Percentiles rank a stretch among this genome's conserved stretches.
Conservation (phyloP, 2,113 vertebrate genomes). For the Hucho hucho region DNA sequence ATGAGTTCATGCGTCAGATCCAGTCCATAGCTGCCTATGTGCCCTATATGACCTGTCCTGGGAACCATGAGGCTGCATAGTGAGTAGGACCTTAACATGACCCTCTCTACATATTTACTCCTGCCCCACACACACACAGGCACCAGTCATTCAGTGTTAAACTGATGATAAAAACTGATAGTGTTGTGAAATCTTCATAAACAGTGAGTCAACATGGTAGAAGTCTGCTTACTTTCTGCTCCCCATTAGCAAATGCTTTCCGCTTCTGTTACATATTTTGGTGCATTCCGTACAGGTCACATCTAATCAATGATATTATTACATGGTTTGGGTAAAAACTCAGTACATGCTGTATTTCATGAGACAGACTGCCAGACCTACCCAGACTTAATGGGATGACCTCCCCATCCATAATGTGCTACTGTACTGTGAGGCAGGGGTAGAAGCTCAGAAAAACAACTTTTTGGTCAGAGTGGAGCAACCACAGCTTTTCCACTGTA, state of each 20-base stretch:
- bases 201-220: constrained; percentile 26
- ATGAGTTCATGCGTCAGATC: constrained; percentile 85
- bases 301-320: constrained; percentile 25
- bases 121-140: neutral
- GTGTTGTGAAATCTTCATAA: constrained; percentile 11
- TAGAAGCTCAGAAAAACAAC: constrained; percentile 16
- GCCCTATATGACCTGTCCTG: constrained; percentile 88
- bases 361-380: constrained; percentile 22
- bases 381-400: constrained; percentile 7
- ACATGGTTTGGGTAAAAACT: constrained; percentile 34
- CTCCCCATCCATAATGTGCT: constrained; percentile 25
- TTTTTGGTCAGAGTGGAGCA: constrained; percentile 12
- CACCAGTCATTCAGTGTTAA: neutral
- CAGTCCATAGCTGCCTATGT: constrained; percentile 83
- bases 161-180: constrained; percentile 11
- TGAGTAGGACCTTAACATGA: constrained; percentile 59
- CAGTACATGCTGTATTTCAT: constrained; percentile 14
- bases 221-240: constrained; percentile 22
- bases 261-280: constrained; percentile 17
- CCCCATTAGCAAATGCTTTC: constrained; percentile 28
- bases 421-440: constrained; percentile 27
- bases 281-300: constrained; percentile 19
- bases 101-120: neutral
- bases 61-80: constrained; percentile 84
- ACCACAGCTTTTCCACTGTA: constrained; percentile 37